A percentile compares a stretch with the other conserved stretches of the same genome.
Evolutionary conservation across 2,113 vertebrate genomes (phyloP).

Genomic region (Anseranas semipalmata): DNA sequence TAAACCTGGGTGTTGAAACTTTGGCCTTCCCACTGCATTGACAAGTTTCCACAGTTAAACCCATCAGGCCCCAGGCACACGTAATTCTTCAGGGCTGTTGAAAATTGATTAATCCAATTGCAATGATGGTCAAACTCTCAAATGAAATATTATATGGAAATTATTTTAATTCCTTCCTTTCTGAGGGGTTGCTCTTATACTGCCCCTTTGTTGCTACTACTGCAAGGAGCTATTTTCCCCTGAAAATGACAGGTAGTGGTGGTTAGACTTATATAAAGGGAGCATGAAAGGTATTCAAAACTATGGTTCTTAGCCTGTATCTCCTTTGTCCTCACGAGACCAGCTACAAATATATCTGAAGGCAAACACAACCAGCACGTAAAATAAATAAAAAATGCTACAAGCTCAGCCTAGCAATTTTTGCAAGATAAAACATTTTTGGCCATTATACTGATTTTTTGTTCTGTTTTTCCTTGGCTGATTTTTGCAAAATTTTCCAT

Average conservation of each 20-base stretch:
- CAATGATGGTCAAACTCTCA: not conserved
- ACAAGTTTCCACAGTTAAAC: not conserved
- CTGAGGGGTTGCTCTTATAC: not conserved
- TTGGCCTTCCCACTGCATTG: not conserved
- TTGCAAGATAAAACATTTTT: not conserved
- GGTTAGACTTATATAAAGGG: not conserved
- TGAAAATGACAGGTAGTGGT: not conserved
- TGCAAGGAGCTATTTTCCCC: not conserved
- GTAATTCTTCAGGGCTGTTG: not conserved
- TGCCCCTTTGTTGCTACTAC: not conserved
- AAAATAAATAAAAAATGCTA: not conserved
- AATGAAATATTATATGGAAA: not conserved
- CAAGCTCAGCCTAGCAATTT: not conserved
- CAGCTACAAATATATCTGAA: not conserved
- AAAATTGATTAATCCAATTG: not conserved
- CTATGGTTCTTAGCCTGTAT: not conserved
- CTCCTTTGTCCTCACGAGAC: not conserved
- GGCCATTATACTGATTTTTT: not conserved
- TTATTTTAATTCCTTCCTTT: not conserved
- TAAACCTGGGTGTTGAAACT: not conserved
- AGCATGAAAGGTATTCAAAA: not conserved
- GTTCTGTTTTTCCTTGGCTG: not conserved
- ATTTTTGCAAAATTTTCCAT: not conserved
- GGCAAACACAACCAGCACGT: not conserved
- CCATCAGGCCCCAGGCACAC: rapidly evolving